Evolutionary conservation across 2,888 invertebrate genomes (phyloP), one percentile per base, ranked within the genome.

Genomic region (Drosophila acutilabella): DNA sequence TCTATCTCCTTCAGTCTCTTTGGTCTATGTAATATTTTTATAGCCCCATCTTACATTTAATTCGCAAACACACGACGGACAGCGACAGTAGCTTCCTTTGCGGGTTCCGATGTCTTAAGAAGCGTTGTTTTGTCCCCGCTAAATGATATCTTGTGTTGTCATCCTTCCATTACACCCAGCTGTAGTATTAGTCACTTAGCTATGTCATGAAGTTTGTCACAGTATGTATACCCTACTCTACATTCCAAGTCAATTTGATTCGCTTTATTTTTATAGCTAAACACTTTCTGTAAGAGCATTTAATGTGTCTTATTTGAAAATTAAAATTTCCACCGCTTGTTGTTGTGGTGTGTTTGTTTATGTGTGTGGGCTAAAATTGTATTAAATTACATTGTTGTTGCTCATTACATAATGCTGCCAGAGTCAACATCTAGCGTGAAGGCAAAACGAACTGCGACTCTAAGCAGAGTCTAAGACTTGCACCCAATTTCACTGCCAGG

Each of bases 381-480:
- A 88, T 90, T 88, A 88, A 88, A 89, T 88, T 88, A 83, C 90
- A 73, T 78, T 84, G 80, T 74, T 82, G 80, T 81, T 77, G 77
- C 83, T 89, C 82, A 89, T 88, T 89, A 89, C 78, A 75, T 81
- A 76, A 88, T 81, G 81, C 80, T 83, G 60, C 74, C 74, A 74
- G 70, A 82, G 78, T 72, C 86, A 89, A 80, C 86, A 85, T 72
- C 88, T 73, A 74, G 82, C 70, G 67, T 57, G 52, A 72, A 41
- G 18, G 45, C 48, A 20, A 41, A 53, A 40, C 38, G 45, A 23
- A 51, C 58, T 4, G 11, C 33, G 11, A 33, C 18, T 11, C 18
- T 18, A 13, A 16, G 30, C 51, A 5, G n/a, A 4, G 23, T 51
- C 53, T 16, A 40, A 16, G 18, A 7, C 38, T 5, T 10, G 10